Evolutionary conservation across 2,797 vertebrate genomes (phyloP).

Genomic region (Catostomus latipinnis): DNA sequence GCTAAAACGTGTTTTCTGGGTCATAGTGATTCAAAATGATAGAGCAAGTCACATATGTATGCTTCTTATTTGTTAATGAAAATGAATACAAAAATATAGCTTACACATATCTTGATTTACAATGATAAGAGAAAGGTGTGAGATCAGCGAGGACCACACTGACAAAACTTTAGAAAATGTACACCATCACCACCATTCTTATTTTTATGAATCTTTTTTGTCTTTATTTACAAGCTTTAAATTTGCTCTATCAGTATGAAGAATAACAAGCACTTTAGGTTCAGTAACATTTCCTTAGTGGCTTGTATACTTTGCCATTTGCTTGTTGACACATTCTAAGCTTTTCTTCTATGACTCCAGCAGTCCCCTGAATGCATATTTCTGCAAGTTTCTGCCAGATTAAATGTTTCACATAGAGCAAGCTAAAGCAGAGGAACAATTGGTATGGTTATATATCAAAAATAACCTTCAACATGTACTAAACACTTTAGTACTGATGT

Average conservation of each 20-base stretch:
- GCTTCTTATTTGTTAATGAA: background rate
- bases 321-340: slow-evolving; percentile 48
- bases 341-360: slow-evolving; percentile 52
- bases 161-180: slow-evolving; percentile 38
- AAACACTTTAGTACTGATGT: slow-evolving; percentile 37
- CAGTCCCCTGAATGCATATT: slow-evolving; percentile 59
- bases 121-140: too few relatives aligned
- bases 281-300: slow-evolving; percentile 76
- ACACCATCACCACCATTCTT: slow-evolving; percentile 40
- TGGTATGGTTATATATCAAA: slow-evolving; percentile 62
- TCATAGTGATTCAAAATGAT: too few relatives aligned
- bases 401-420: slow-evolving; percentile 67
- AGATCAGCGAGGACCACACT: background rate
- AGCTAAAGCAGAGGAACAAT: slow-evolving; percentile 72
- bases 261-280: slow-evolving; percentile 84
- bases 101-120: too few relatives aligned
- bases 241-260: slow-evolving; percentile 90
- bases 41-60: background rate
- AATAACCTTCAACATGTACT: slow-evolving; percentile 69
- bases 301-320: slow-evolving; percentile 59
- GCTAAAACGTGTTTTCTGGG: too few relatives aligned
- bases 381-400: slow-evolving; percentile 55
- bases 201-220: slow-evolving; percentile 54
- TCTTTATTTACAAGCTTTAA: slow-evolving; percentile 97
- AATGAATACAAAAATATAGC: background rate